Conservation (phyloP, 2,888 invertebrate species). For the Epirrita christyi region DNA sequence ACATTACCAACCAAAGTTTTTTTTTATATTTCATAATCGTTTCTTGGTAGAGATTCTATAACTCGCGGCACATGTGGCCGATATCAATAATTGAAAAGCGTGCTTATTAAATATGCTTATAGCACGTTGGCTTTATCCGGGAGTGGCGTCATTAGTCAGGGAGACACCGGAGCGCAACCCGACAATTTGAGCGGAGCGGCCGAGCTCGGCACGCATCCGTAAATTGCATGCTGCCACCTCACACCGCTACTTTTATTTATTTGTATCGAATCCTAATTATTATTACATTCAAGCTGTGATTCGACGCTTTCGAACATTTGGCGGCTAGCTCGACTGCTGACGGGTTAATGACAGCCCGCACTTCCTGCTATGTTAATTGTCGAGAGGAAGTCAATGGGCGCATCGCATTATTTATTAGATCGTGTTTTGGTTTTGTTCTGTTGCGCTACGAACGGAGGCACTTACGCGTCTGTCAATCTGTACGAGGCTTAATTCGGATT, state of each 20-base stretch:
- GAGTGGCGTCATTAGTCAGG: conserved; percentile 78
- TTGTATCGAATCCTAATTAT: conserved; percentile 76
- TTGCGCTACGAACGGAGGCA: conserved; percentile 69
- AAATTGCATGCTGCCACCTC: conserved; percentile 81
- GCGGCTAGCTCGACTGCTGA: conserved; percentile 60
- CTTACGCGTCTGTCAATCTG: conserved; percentile 78
- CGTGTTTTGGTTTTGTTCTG: conserved; percentile 63
- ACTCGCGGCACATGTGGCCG: conserved; percentile 65
- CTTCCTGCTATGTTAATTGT: conserved; percentile 82
- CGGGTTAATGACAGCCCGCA: conserved; percentile 79
- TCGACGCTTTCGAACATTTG: conserved; percentile 74
- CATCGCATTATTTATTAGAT: conserved; percentile 79
- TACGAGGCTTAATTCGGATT: conserved; percentile 72
- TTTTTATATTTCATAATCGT: background rate
- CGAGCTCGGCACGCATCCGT: conserved; percentile 59
- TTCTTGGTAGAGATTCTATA: conserved; percentile 25
- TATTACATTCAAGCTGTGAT: conserved; percentile 3
- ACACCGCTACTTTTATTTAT: conserved; percentile 78
- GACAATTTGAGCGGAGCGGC: conserved; percentile 71
- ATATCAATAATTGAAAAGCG: conserved; percentile 69
- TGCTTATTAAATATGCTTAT: conserved; percentile 70
- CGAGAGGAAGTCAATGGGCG: conserved; percentile 74
- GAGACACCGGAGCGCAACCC: conserved; percentile 68
- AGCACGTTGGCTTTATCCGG: conserved; percentile 64
- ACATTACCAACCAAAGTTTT: too few species aligned